A percentile compares a stretch with the other conserved stretches of the same genome.
phyloP scores from a whole-genome alignment of 2,113 vertebrate species.

The Brienomyrus longianalis region DNA sequence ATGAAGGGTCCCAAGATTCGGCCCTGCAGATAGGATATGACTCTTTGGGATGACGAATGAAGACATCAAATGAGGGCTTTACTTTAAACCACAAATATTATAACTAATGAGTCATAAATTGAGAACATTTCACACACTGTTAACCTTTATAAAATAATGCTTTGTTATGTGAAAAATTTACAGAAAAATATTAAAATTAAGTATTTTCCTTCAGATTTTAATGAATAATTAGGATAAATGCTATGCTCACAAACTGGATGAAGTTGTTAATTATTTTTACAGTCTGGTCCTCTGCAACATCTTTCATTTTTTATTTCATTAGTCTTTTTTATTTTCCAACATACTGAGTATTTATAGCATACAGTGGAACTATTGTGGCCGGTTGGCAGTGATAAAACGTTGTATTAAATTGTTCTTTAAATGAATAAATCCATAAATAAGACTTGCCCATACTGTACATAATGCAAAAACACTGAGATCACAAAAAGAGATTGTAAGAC shows the following conservation, averaged over 20 bases:
- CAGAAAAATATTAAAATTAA: not conserved
- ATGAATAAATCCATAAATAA: not conserved
- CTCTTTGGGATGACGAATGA: not conserved
- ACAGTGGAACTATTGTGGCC: not conserved
- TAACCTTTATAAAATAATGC: not conserved
- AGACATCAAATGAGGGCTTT: not conserved
- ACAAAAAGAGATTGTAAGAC: not conserved
- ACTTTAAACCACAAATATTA: not conserved
- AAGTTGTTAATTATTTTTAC: not conserved
- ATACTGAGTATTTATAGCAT: not conserved
- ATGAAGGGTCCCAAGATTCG: not conserved
- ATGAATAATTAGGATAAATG: not conserved
- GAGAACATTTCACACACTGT: not conserved
- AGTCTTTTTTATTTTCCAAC: not conserved
- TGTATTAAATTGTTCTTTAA: not conserved
- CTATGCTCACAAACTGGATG: not conserved
- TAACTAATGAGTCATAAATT: not conserved
- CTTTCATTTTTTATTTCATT: not conserved
- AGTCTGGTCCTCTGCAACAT: not conserved
- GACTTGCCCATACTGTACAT: not conserved
- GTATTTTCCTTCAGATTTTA: not conserved
- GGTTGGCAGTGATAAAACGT: not conserved
- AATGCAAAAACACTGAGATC: not conserved
- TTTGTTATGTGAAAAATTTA: not conserved
- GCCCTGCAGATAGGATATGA: not conserved